These are phyloP conservation scores for Sebastes oblongus DNA, from an alignment of 2,797 vertebrate species.

Conservation along the genomic window DNA sequence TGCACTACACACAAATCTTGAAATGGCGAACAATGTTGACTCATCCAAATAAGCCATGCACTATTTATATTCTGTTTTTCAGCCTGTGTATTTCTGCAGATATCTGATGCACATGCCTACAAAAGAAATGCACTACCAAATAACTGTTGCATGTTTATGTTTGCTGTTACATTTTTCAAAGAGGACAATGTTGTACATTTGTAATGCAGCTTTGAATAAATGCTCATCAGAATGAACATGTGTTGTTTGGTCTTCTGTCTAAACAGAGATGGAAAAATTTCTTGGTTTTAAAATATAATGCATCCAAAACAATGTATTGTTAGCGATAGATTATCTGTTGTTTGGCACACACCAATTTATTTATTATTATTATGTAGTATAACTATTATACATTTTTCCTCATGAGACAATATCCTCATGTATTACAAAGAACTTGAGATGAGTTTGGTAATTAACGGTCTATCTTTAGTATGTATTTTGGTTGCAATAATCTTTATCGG, in stretches of 20 bases:
- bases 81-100: background rate
- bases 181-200: background rate
- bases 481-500: background rate
- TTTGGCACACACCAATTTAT: background rate
- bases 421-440: background rate
- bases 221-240: background rate
- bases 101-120: background rate
- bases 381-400: background rate
- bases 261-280: background rate
- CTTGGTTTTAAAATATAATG: background rate
- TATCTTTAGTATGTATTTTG: background rate
- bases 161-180: background rate
- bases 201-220: slow-evolving; percentile 23
- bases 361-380: background rate
- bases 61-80: background rate
- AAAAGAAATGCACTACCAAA: background rate
- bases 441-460: background rate
- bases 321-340: background rate
- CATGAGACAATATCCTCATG: background rate
- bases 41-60: background rate
- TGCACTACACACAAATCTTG: background rate
- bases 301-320: background rate
- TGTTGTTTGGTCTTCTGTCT: background rate
- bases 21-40: background rate
- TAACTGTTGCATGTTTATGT: slow-evolving; percentile 5